Base-by-base conservation (phyloP, 2,797 vertebrate genomes). In the Danio albolineatus region DNA sequence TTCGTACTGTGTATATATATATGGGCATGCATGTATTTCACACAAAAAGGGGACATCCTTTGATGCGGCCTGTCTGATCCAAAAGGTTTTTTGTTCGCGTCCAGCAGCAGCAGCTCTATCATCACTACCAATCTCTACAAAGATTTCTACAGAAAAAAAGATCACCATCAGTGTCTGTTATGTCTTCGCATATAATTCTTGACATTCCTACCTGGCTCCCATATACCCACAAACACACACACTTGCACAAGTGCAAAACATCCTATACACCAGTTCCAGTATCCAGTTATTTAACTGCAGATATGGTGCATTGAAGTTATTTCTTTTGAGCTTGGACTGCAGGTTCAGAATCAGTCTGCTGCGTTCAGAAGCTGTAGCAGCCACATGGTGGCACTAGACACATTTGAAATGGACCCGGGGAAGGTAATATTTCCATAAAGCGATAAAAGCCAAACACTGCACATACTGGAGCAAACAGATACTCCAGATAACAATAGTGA, bases 331-430 rank as follows among this genome's bases (percentile, higher is more conserved):
- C 21, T 39, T 8, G 10, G n/a, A 43, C 64, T 21, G 13, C 10
- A 46, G 46, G 43, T 62, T 10, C 48, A 5, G n/a, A 74, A 64
- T 46, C 44, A 9, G 14, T 4, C 12, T 4, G 56, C 21, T 4
- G 10, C n/a, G 43, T 79, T 89, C 76, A 85, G 81, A 83, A 84
- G 86, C 70, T 39, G n/a, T 44, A 0, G 4, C 4, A 0, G 75
- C 76, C 94, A 93, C 93, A 90, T 86, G 94, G 92, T 93, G 93
- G 93, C 92, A 94, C 86, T 94, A 81, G 64, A 77, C 72, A 60
- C 84, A 85, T 85, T 80, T 74, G 46, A 60, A 85, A 80, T 3
- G 16, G 14, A 69, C 14, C 46, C 19, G 10, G 2, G 56, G 76
- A 82, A 69, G 85, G 84, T 74, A 88, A 86, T 85, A 87, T 89